Percentiles rank a stretch among this genome's conserved stretches.
phyloP scores from a whole-genome alignment of 2,113 vertebrate species.

The Accipiter cooperii region DNA sequence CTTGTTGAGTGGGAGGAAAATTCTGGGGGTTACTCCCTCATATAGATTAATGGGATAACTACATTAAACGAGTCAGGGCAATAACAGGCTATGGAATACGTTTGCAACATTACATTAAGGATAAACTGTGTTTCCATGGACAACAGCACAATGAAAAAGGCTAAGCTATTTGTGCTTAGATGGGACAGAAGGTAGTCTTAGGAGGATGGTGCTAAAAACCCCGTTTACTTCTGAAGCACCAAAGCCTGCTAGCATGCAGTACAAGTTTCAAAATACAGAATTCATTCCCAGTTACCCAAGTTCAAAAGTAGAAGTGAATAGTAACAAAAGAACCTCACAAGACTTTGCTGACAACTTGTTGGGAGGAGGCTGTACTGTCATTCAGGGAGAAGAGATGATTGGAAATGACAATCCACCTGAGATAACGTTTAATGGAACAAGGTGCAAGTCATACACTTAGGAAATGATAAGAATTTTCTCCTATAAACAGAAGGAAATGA shows the following conservation, averaged over 20 bases:
- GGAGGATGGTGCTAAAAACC: background rate
- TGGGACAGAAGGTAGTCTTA: background rate
- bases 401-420: background rate
- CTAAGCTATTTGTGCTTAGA: background rate
- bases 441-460: background rate
- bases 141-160: background rate
- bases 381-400: background rate
- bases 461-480: background rate
- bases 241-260: background rate
- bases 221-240: background rate
- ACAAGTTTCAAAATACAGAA: background rate
- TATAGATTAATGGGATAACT: background rate
- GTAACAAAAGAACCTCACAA: too few relatives aligned
- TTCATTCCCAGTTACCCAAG: background rate
- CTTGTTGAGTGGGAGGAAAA: background rate
- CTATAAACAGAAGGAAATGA: background rate
- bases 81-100: background rate
- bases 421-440: background rate
- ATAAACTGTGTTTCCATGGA: background rate
- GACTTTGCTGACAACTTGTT: background rate
- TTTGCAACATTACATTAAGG: background rate
- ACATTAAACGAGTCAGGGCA: background rate
- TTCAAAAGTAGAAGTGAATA: background rate
- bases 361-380: background rate
- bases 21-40: background rate